These are phyloP conservation scores for Phania funesta DNA, from an alignment of 2,888 invertebrate genomes.

Conservation along the genomic window DNA sequence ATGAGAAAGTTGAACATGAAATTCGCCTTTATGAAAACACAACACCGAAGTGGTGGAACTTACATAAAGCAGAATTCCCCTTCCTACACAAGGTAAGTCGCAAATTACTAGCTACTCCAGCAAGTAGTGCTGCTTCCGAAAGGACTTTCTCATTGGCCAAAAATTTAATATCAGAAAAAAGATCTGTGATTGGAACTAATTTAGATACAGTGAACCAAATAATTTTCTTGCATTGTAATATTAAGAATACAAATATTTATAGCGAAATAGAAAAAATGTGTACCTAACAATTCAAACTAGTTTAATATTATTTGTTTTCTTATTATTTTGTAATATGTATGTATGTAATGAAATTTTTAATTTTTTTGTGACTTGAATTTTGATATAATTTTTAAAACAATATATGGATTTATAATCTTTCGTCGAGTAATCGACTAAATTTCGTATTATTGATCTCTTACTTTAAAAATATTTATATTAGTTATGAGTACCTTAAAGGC, in stretches of 20 bases:
- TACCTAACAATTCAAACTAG: too few relatives aligned
- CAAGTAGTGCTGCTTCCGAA: conserved; percentile 29
- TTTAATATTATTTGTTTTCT: too few relatives aligned
- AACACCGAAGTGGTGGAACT: conserved; percentile 24
- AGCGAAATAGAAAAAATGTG: background rate
- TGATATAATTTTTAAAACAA: too few relatives aligned
- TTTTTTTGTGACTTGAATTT: too few relatives aligned
- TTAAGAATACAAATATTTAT: background rate
- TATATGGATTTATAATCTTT: too few relatives aligned
- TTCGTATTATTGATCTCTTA: too few relatives aligned
- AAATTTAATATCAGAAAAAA: conserved; percentile 37
- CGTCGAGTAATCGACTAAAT: too few relatives aligned
- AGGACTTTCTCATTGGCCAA: conserved; percentile 16
- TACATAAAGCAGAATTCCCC: background rate
- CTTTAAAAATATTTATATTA: too few relatives aligned
- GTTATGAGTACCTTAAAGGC: too few relatives aligned
- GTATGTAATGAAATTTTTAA: too few relatives aligned
- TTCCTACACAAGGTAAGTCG: conserved; percentile 28
- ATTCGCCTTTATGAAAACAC: conserved; percentile 18
- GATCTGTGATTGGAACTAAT: background rate
- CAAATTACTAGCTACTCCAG: conserved; percentile 24
- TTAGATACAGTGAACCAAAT: conserved; percentile 2
- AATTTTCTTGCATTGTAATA: conserved; percentile 39
- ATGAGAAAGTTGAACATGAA: background rate
- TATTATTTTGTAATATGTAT: too few relatives aligned